Percentiles rank a stretch among this genome's conserved stretches.
Evolutionary conservation across 2,113 vertebrate species (phyloP).

Genomic region (Myodes glareolus): DNA sequence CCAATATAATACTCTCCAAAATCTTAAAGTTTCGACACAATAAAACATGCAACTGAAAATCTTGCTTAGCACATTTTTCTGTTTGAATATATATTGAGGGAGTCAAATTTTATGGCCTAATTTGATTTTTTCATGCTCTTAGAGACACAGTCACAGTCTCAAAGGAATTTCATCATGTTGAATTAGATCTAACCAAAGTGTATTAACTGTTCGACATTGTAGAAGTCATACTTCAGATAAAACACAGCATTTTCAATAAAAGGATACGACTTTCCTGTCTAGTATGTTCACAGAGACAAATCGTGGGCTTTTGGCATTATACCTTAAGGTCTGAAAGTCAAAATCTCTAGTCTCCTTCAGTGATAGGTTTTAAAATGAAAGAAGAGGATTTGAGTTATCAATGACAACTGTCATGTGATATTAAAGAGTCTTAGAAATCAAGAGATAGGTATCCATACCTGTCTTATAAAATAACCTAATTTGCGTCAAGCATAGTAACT

Average conservation of each 20-base stretch:
- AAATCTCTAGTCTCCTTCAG: constrained; percentile 79
- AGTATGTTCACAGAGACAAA: constrained; percentile 51
- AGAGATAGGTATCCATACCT: constrained; percentile 68
- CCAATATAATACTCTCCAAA: constrained; percentile 43
- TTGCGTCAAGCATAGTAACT: constrained; percentile 76
- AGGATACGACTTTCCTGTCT: constrained; percentile 53
- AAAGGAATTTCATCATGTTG: constrained; percentile 68
- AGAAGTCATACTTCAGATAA: constrained; percentile 55
- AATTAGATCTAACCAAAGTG: constrained; percentile 68
- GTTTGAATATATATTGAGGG: constrained; percentile 72
- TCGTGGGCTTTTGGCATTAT: constrained; percentile 58
- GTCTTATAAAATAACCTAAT: constrained; percentile 75
- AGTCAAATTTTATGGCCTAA: constrained; percentile 69
- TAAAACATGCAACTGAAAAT: constrained; percentile 68
- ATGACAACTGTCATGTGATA: constrained; percentile 78
- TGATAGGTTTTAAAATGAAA: constrained; percentile 80
- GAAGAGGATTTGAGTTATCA: constrained; percentile 67
- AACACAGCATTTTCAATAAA: constrained; percentile 57
- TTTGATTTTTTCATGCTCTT: constrained; percentile 72
- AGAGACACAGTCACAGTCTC: constrained; percentile 72
- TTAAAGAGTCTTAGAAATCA: constrained; percentile 76
- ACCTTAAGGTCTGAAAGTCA: constrained; percentile 79
- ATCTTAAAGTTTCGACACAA: constrained; percentile 53
- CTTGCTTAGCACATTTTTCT: constrained; percentile 66
- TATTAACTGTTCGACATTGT: constrained; percentile 62